Evolutionary conservation across 2,797 vertebrate genomes (phyloP), one percentile per base, ranked within the genome.

Genomic region (Gymnothorax reevesii): DNA sequence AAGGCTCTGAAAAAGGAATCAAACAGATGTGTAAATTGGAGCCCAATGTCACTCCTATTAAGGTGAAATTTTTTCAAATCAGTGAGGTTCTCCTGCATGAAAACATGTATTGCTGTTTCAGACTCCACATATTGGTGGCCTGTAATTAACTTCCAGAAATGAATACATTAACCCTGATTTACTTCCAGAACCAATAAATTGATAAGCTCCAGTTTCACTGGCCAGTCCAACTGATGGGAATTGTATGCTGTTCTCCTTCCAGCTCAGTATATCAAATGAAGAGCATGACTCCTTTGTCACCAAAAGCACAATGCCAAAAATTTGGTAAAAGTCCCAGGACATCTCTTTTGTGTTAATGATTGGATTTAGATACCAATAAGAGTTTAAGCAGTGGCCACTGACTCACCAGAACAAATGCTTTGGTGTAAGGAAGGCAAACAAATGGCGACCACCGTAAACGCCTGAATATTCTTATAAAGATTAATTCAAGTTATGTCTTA

Each of bases 81-180:
- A 59, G 82, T 12, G 8, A 83, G 9, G 25, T 33, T 59, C 57
- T 83, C 82, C 15, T 83, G 57, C 82, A 55, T 33, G 60, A 83
- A 27, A 17, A 13, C 54, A 83, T 9, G 33, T 59, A 62, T 27
- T 55, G 82, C 27, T 83, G n/a, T 33, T 57, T 62, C 12, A 33
- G 13, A 25, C 55, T 60, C 57, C 22, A 9, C 33, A 33, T 25
- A 59, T 33, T 1, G 60, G n/a, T 33, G 25, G 27, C 57, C 82
- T 83, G 57, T 60, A 59, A 83, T 83, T n/a, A 59, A 83, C 57
- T 57, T 27, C 49, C 13, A 22, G 22, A 15, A 27, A 57, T 83
- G 55, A 83, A 42, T 83, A 57, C 55, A 83, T 33, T 83, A 57
- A 83, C n/a, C 60, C 82, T 83, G 17, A n/a, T 33, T 80, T 52